These are phyloP conservation scores for Microctenopoma steveboyesi DNA, from an alignment of 2,797 vertebrate genomes.

Conservation along the genomic window DNA sequence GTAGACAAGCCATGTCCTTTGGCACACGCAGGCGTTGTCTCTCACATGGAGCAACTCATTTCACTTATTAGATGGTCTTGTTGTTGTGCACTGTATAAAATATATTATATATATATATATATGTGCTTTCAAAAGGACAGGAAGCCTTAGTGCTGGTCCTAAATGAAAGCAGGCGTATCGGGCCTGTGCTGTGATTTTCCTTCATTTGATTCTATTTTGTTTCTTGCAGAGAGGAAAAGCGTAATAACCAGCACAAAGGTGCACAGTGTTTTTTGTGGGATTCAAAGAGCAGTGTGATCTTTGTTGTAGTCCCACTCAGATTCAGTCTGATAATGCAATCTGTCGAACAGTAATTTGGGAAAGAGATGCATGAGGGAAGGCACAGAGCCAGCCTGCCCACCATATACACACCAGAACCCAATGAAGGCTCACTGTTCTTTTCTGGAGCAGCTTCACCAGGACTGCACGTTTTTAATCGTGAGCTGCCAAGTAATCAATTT, in stretches of 20 bases:
- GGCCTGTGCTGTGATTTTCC: slow-evolving; percentile 35
- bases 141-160: slow-evolving; percentile 24
- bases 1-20: slow-evolving; percentile 59
- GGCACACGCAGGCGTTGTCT: slow-evolving; percentile 41
- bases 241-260: slow-evolving; percentile 33
- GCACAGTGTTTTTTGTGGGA: slow-evolving; percentile 34
- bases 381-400: slow-evolving; percentile 39
- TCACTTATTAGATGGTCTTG: slow-evolving; percentile 41
- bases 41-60: slow-evolving; percentile 42
- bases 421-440: slow-evolving; percentile 51
- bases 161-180: slow-evolving; percentile 57
- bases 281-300: slow-evolving; percentile 35
- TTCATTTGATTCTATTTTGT: slow-evolving; percentile 51
- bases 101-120: background rate
- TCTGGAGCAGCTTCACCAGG: slow-evolving; percentile 38
- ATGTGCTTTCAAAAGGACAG: slow-evolving; percentile 24
- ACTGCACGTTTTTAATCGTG: slow-evolving; percentile 56
- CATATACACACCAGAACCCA: slow-evolving; percentile 59
- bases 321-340: slow-evolving; percentile 36
- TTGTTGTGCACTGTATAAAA: slow-evolving; percentile 26
- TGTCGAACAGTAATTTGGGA: slow-evolving; percentile 55
- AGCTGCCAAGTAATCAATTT: slow-evolving; percentile 45
- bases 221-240: slow-evolving; percentile 48
- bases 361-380: slow-evolving; percentile 34
- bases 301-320: slow-evolving; percentile 52